Evolutionary conservation across 2,888 invertebrate species (phyloP).

Genomic region (Eupsilia transversa): DNA sequence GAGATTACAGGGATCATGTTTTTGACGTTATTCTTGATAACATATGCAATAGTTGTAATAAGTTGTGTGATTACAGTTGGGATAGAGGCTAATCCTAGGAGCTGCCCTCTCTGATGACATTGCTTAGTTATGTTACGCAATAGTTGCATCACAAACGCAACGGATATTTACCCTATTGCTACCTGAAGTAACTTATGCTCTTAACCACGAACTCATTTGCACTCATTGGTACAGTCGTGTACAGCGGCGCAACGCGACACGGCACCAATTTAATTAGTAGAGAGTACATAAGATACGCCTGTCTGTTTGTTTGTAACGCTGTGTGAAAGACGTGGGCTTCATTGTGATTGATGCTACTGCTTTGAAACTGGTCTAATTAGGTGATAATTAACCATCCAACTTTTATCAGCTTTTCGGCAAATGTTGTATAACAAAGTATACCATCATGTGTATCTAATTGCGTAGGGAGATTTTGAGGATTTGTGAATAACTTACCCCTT

Average conservation of each 20-base stretch:
- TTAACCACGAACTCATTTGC: constrained; percentile 2
- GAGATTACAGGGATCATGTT: constrained; percentile 19
- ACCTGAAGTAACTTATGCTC: background rate
- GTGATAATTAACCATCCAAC: background rate
- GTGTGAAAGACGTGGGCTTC: background rate
- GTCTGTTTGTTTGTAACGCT: constrained; percentile 15
- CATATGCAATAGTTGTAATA: too few relatives aligned
- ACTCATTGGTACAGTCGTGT: constrained; percentile 1
- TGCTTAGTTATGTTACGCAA: constrained; percentile 1
- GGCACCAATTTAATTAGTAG: constrained; percentile 40
- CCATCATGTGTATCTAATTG: background rate
- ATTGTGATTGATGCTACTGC: background rate
- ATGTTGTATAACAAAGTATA: background rate
- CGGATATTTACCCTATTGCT: background rate
- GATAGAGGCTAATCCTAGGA: background rate
- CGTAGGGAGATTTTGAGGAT: background rate
- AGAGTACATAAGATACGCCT: background rate
- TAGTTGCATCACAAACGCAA: constrained; percentile 6
- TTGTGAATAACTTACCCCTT: background rate
- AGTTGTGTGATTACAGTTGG: background rate
- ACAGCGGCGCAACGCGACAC: constrained; percentile 14
- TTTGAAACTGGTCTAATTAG: constrained; percentile 1
- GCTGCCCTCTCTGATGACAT: constrained; percentile 9
- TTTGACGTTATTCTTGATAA: constrained; percentile 10
- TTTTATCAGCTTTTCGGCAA: background rate